Evolutionary conservation across 1,140 invertebrate species (phyloP).

Genomic region (Meloidogyne chitwoodi): DNA sequence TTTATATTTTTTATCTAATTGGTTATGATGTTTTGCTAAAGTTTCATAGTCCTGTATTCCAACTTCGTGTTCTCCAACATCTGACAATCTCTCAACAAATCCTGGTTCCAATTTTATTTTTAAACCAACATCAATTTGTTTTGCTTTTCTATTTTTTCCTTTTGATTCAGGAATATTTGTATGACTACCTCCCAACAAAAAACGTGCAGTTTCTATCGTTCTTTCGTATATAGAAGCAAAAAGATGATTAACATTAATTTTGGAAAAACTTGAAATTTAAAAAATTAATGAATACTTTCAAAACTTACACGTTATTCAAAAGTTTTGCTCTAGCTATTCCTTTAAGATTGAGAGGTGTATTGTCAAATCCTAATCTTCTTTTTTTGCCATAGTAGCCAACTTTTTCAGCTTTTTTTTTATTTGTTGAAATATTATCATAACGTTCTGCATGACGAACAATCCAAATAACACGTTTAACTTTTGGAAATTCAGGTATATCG

Average conservation of each 20-base stretch:
- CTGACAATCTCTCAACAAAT: neutral
- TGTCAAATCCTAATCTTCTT: too few species aligned
- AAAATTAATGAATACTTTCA: too few species aligned
- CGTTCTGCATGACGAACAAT: neutral
- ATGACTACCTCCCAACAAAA: neutral
- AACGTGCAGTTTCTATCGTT: neutral
- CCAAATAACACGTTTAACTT: neutral
- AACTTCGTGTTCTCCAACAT: neutral
- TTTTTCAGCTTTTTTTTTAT: neutral
- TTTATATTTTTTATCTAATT: neutral
- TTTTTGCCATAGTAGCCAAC: too few species aligned
- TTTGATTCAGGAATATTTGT: too few species aligned
- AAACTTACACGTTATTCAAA: too few species aligned
- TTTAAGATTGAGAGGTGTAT: too few species aligned
- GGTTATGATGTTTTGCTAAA: neutral
- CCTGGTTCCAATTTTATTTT: slow-evolving; percentile 1
- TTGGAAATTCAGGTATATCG: neutral
- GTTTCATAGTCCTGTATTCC: neutral
- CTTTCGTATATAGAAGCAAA: neutral
- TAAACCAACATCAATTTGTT: too few species aligned
- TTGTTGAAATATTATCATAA: neutral
- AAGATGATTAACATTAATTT: neutral
- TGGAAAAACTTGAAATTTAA: neutral
- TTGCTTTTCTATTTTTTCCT: neutral
- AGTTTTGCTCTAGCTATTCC: too few species aligned